Conservation (phyloP, 2,888 invertebrate genomes). For the Cosmia trapezina region DNA sequence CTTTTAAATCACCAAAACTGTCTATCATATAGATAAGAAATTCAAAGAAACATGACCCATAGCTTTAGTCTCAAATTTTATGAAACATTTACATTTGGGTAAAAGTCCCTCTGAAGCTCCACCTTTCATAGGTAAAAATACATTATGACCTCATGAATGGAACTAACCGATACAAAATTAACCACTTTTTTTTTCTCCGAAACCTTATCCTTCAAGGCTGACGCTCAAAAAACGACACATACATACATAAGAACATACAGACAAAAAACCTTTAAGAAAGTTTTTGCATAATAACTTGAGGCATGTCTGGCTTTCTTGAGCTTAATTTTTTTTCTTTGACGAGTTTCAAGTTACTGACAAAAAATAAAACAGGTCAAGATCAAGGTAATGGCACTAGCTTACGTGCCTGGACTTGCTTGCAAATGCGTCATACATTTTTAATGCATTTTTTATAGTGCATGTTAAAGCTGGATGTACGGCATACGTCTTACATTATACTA, state of each 20-base stretch:
- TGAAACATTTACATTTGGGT: rapidly evolving
- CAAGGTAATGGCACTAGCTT: conserved; percentile 65
- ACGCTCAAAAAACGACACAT: conserved; percentile 27
- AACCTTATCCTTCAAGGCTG: conserved; percentile 40
- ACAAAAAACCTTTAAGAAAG: conserved; percentile 43
- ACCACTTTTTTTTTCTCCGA: neutral
- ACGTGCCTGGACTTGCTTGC: conserved; percentile 15
- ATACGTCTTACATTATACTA: no score
- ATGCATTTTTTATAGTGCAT: neutral
- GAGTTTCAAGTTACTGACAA: conserved; percentile 66
- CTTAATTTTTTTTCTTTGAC: conserved; percentile 44
- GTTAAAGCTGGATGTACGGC: neutral
- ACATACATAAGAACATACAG: neutral
- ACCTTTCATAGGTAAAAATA: neutral
- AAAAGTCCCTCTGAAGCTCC: neutral
- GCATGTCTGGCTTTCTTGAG: conserved; percentile 52
- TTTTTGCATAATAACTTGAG: conserved; percentile 46
- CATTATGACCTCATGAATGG: conserved; percentile 11
- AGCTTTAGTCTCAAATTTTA: neutral
- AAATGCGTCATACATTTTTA: neutral
- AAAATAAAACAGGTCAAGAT: conserved; percentile 74
- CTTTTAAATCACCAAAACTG: neutral
- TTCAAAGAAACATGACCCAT: rapidly evolving
- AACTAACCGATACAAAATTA: conserved; percentile 10
- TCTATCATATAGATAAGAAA: rapidly evolving